Evolutionary conservation across 2,113 vertebrate species (phyloP).

Genomic region (Rynchops niger): DNA sequence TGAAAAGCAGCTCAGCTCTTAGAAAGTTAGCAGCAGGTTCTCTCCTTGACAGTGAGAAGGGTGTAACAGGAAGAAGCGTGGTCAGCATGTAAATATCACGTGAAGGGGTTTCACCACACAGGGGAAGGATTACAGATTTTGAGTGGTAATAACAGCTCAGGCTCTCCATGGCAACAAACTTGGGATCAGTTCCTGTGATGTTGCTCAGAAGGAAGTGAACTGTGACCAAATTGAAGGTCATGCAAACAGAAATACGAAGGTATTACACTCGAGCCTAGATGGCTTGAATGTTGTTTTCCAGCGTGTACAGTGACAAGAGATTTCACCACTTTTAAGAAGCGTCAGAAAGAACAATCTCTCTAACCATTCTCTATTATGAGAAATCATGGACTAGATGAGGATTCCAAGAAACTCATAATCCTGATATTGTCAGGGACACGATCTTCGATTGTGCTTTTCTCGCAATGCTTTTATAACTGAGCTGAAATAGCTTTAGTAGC

Average conservation of each 20-base stretch:
- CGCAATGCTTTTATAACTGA: not conserved
- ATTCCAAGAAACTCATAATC: not conserved
- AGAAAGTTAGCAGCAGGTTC: not conserved
- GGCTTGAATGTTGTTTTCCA: not conserved
- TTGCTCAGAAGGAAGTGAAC: not conserved
- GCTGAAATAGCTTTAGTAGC: not conserved
- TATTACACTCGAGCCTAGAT: not conserved
- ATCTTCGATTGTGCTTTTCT: not conserved
- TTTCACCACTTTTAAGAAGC: not conserved
- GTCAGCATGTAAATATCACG: not conserved
- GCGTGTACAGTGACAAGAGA: not conserved
- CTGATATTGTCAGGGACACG: not conserved
- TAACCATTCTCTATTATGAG: not conserved
- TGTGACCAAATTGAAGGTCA: not conserved
- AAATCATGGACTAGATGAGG: not conserved
- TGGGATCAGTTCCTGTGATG: not conserved
- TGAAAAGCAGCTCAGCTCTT: not conserved
- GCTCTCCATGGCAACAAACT: not conserved
- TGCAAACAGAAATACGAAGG: not conserved
- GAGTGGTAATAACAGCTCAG: not conserved
- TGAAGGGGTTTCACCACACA: not conserved
- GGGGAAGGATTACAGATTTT: not conserved
- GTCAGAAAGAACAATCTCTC: not conserved
- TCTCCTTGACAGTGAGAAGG: not conserved
- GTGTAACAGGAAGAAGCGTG: not conserved